Conservation (phyloP, 2,888 invertebrate species). For the Tridacna crocea region DNA sequence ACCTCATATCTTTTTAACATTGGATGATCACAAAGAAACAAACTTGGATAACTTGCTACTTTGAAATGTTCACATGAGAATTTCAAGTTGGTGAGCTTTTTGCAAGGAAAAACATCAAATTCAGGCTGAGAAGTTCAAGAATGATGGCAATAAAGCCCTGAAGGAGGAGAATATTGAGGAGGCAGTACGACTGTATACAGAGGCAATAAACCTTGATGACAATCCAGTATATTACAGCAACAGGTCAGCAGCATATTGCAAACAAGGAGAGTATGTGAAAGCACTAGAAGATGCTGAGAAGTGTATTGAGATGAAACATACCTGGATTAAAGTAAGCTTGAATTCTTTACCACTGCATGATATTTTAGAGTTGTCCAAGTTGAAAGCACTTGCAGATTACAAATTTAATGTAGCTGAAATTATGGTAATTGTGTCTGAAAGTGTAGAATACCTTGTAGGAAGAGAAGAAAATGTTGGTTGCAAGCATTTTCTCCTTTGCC, state of each 20-base stretch:
- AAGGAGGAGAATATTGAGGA: conserved; percentile 91
- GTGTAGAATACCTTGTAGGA: too few species aligned
- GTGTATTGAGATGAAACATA: conserved; percentile 91
- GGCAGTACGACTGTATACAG: conserved; percentile 91
- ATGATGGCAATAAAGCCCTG: conserved; percentile 94
- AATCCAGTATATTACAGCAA: conserved; percentile 97
- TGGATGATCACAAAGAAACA: too few species aligned
- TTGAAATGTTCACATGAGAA: background rate
- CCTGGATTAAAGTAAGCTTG: conserved; percentile 89
- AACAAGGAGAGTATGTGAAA: conserved; percentile 89
- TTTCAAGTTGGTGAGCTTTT: background rate
- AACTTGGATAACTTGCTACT: background rate
- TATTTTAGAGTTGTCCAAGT: too few species aligned
- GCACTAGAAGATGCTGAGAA: conserved; percentile 94
- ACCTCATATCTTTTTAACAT: too few species aligned
- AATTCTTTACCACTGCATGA: background rate
- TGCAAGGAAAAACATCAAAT: conserved; percentile 12
- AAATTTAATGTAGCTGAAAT: too few species aligned
- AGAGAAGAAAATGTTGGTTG: too few species aligned
- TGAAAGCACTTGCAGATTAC: too few species aligned
- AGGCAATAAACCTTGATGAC: conserved; percentile 92
- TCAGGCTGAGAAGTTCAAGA: conserved; percentile 92
- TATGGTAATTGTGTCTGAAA: too few species aligned
- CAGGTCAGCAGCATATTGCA: conserved; percentile 95
- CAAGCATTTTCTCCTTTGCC: too few species aligned